Evolutionary conservation across 2,797 vertebrate species (phyloP), one percentile per base, ranked within the genome.

Genomic region (Gastrophryne carolinensis): DNA sequence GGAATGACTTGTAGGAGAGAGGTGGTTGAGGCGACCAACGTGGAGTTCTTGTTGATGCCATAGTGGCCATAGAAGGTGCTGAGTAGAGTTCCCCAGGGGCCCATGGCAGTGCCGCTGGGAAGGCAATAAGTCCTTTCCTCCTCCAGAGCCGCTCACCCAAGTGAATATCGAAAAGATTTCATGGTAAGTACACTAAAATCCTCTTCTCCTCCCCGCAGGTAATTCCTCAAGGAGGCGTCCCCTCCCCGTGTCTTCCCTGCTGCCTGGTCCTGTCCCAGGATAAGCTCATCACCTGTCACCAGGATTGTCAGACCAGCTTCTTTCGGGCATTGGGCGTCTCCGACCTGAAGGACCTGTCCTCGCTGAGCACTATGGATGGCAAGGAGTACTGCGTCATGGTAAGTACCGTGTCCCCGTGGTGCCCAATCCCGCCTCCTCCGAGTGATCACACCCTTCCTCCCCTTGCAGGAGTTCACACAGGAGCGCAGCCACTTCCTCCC

Each of bases 231-330:
- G 95, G 96, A 0, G 82, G 92, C 2, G 83, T 87, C 6, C 97
- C 96, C 1, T 91, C 89, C 0, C 96, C 94, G 0, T 98, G 96
- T 1, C 90, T 99, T 80, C 96, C 98, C 7, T 98, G 97, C 86
- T 98, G 97, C 86, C 87, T 99, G n/a, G 96, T 99, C 79, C 79
- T 98, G 80, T 96, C 96, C 0, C 89, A 94, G 0, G 82, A 86
- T 77, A 94, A 90, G 83, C 85, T 92, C 81, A 92, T 99, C 80
- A 98, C 94, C 0, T 99, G 97, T 84, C 98, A 99, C 0, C 96
- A 99, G 89, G 98, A 99, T 76, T 98, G 96, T 82, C 97, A 99
- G 90, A 99, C 98, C 3, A 95, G 95, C 86, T 99, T 99, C 87
- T 98, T 98, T 86, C 95, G 97, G 72, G 96, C 94, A 0, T 89